These are phyloP conservation scores for Pinna nobilis DNA, from an alignment of 1,140 invertebrate species.

Conservation along the genomic window DNA sequence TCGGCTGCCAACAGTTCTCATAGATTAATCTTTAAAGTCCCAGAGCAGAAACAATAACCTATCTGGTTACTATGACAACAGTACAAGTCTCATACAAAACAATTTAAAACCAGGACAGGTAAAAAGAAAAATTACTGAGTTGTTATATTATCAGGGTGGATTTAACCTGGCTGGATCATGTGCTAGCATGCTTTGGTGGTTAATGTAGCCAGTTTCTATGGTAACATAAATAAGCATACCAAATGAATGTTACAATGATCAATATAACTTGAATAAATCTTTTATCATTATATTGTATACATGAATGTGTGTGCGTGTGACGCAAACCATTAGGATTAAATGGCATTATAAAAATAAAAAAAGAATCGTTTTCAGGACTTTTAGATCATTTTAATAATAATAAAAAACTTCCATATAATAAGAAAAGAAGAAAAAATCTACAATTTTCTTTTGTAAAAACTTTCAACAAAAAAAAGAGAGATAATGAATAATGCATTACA, in stretches of 20 bases:
- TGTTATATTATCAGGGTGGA: slow-evolving; percentile 35
- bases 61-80: slow-evolving; percentile 52
- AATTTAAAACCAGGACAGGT: slow-evolving; percentile 30
- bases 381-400: neutral
- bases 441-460: no score
- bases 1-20: slow-evolving; percentile 40
- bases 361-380: neutral
- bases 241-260: neutral
- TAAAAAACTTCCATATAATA: neutral
- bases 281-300: neutral
- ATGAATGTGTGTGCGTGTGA: neutral
- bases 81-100: slow-evolving; percentile 25
- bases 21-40: slow-evolving; percentile 46
- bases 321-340: neutral
- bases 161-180: slow-evolving; percentile 35
- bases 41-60: slow-evolving; percentile 38
- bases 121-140: slow-evolving; percentile 38
- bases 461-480: no score
- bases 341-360: neutral
- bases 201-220: slow-evolving; percentile 54
- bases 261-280: neutral
- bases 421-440: neutral
- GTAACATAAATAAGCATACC: slow-evolving; percentile 52
- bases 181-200: slow-evolving; percentile 43
- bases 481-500: neutral